Evolutionary conservation across 2,797 vertebrate genomes (phyloP), one percentile per base, ranked within the genome.

Genomic region (Loris lydekkerianus): DNA sequence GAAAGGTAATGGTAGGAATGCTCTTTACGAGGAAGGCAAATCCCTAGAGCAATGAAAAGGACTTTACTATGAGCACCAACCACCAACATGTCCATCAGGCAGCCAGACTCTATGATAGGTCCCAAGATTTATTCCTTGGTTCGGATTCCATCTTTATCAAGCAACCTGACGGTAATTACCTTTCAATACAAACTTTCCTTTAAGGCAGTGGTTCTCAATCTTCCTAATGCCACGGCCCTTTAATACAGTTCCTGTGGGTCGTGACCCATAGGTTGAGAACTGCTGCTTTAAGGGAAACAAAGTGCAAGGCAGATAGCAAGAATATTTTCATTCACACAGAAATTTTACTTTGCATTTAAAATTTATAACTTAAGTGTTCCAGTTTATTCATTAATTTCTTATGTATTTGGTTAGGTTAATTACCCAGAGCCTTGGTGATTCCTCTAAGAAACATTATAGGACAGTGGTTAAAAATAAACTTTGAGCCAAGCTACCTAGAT

Each of bases 1-100:
- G 60, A 27, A 2, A 81, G 81, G 27, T 0, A 46, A 23, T 1
- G 10, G 11, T 1, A 13, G 31, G 25, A n/a, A 14, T 0, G 6
- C 4, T 15, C 58, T 7, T 77, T 21, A 13, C 18, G 37, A n/a
- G 63, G 46, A 23, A 70, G 60, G 14, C 1, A 29, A 10, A 18
- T 13, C 86, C 81, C 86, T 18, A 2, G 0, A 5, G 53, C 34
- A 37, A 37, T 0, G 49, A 9, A 15, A 13, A 49, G 15, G 31
- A 0, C 37, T 10, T 15, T 7, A n/a, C 34, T 10, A 15, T 0
- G 43, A 49, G 49, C 46, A 14, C 53, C 2, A 2, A 20, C 0
- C 46, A 14, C 53, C 2, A 2, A 20, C 0, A 20, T 14, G 53
- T 11, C 40, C 20, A 56, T 0, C 63, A 18, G 18, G 77, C 61